These are phyloP conservation scores for Agrochola circellaris DNA, from an alignment of 2,888 invertebrate species.

Conservation along the genomic window DNA sequence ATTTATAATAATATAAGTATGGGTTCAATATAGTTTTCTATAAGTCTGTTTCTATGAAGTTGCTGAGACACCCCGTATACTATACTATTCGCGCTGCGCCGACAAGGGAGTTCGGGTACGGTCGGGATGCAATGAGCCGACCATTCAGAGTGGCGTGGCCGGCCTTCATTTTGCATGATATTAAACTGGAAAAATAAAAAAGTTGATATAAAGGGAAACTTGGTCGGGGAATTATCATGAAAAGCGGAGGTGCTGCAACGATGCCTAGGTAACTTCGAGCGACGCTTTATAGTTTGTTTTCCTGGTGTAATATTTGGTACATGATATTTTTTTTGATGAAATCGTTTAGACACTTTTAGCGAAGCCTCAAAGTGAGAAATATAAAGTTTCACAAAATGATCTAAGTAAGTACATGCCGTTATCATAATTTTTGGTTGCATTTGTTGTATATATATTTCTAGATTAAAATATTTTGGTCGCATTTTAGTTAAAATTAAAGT, in stretches of 20 bases:
- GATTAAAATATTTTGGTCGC: not conserved
- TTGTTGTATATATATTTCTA: not conserved
- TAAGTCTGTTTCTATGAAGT: conserved; percentile 11
- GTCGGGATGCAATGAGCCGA: conserved; percentile 80
- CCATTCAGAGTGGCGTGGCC: conserved; percentile 78
- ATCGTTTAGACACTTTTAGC: conserved; percentile 27
- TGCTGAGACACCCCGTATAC: conserved; percentile 41
- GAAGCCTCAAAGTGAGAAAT: not conserved
- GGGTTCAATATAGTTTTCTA: conserved; percentile 5
- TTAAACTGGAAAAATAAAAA: conserved; percentile 84
- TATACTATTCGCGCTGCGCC: conserved; percentile 53
- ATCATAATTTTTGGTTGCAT: no score
- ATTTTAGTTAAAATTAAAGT: not conserved
- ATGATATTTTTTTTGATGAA: conserved; percentile 41
- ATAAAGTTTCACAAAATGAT: not conserved
- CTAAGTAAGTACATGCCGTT: no score
- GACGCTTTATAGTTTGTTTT: conserved; percentile 71
- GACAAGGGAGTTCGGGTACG: conserved; percentile 74
- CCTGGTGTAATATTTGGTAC: conserved; percentile 51
- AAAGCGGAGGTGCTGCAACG: conserved; percentile 76
- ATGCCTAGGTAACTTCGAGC: conserved; percentile 67
- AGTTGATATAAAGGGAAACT: conserved; percentile 82
- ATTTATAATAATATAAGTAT: not conserved
- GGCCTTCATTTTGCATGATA: conserved; percentile 86
- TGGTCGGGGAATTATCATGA: conserved; percentile 82